These are phyloP conservation scores for Tragelaphus scriptus DNA, from an alignment of 2,113 vertebrate species.

Conservation along the genomic window DNA sequence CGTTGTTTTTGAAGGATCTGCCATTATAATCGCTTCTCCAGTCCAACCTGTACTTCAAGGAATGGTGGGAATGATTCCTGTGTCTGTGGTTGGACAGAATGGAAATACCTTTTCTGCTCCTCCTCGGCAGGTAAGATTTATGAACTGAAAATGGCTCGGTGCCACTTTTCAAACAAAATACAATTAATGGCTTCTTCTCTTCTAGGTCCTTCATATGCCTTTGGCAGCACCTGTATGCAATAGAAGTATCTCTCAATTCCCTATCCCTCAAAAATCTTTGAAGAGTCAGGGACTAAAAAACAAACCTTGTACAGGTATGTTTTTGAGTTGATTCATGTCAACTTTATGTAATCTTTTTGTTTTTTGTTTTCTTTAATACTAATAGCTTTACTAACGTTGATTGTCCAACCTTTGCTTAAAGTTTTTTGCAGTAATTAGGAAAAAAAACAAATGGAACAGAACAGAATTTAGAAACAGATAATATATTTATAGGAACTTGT, in stretches of 20 bases:
- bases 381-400: neutral
- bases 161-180: neutral
- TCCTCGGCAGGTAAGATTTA: conserved; percentile 87
- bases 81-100: conserved; percentile 90
- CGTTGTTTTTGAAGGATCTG: conserved; percentile 83
- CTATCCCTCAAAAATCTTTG: conserved; percentile 81
- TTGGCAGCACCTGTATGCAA: conserved; percentile 79
- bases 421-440: neutral
- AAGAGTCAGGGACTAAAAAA: conserved; percentile 77
- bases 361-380: neutral
- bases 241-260: conserved; percentile 80
- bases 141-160: neutral
- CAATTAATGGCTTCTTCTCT: conserved; percentile 45
- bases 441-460: neutral
- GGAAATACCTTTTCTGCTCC: conserved; percentile 84
- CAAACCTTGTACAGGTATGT: conserved; percentile 78
- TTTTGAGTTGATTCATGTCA: conserved; percentile 1
- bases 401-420: neutral
- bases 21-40: conserved; percentile 92
- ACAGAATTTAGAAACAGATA: neutral
- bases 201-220: conserved; percentile 83
- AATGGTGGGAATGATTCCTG: conserved; percentile 89
- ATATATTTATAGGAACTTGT: neutral
- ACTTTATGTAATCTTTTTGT: neutral
- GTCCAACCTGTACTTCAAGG: conserved; percentile 90